A percentile compares a stretch with the other conserved stretches of the same genome.
Evolutionary conservation across 1,140 invertebrate species (phyloP).

Genomic region (Olivierus martensii): DNA sequence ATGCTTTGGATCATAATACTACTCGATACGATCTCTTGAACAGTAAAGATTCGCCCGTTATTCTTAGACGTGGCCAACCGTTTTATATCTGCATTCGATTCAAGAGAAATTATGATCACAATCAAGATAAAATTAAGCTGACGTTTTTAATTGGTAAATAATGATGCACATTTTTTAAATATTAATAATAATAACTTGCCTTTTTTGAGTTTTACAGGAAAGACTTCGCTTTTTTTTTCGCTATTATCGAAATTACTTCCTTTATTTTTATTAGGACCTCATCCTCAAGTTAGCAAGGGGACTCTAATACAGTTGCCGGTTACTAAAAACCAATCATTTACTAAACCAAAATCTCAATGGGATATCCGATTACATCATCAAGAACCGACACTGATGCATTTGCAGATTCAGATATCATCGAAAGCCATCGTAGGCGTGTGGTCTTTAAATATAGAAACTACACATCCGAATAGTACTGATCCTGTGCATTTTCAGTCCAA

Average conservation of each 20-base stretch:
- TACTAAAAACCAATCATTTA: slow-evolving; percentile 29
- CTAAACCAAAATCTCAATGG: slow-evolving; percentile 33
- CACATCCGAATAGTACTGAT: slow-evolving; percentile 34
- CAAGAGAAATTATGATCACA: slow-evolving; percentile 35
- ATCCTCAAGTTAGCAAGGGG: slow-evolving; percentile 40
- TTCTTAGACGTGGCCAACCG: slow-evolving; percentile 47
- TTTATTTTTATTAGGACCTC: slow-evolving; percentile 38
- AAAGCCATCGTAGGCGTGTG: slow-evolving; percentile 68
- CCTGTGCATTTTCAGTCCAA: slow-evolving; percentile 40
- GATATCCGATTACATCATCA: slow-evolving; percentile 36
- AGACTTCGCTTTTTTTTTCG: too few relatives aligned
- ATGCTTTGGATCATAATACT: slow-evolving; percentile 45
- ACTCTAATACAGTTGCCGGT: slow-evolving; percentile 40
- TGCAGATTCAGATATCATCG: slow-evolving; percentile 51
- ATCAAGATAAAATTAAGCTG: slow-evolving; percentile 40
- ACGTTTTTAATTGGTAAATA: slow-evolving; percentile 42
- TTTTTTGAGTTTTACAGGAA: too few relatives aligned
- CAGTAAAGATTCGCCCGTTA: slow-evolving; percentile 32
- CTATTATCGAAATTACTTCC: too few relatives aligned
- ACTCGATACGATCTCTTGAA: slow-evolving; percentile 45
- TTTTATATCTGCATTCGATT: slow-evolving; percentile 47
- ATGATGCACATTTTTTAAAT: not conserved
- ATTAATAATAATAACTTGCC: too few relatives aligned
- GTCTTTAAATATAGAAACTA: slow-evolving; percentile 75
- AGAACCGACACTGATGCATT: slow-evolving; percentile 23